Conservation (phyloP, 2,888 invertebrate genomes). For the Pherbina coryleti region DNA sequence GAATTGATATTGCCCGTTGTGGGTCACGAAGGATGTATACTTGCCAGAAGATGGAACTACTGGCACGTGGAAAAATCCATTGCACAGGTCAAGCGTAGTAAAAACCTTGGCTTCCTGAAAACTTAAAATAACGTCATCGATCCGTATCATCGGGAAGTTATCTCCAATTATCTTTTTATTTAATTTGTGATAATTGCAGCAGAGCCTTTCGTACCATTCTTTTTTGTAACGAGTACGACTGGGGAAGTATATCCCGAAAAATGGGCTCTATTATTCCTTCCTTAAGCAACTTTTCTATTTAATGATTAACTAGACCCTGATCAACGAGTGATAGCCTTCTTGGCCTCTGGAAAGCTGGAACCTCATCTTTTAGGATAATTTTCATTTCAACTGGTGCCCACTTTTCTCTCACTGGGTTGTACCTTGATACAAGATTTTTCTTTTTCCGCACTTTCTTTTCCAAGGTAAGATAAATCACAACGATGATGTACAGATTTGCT, state of each 20-base stretch:
- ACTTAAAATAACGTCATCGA: slow-evolving; percentile 43
- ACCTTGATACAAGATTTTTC: no score
- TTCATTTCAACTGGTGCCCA: no score
- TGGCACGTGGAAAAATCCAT: slow-evolving; percentile 52
- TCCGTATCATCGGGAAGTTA: no score
- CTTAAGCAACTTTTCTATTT: slow-evolving; percentile 23
- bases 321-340: slow-evolving; percentile 10
- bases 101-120: slow-evolving; percentile 48
- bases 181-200: slow-evolving; percentile 47
- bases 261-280: slow-evolving; percentile 27
- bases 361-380: slow-evolving; percentile 3
- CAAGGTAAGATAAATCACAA: no score
- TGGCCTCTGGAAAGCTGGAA: slow-evolving; percentile 14
- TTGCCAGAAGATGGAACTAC: slow-evolving; percentile 48
- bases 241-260: slow-evolving; percentile 20
- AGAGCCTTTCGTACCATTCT: slow-evolving; percentile 36
- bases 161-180: slow-evolving; percentile 47
- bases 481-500: no score
- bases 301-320: slow-evolving; percentile 15
- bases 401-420: no score
- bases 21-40: slow-evolving; percentile 52
- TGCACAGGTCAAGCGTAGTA: slow-evolving; percentile 48
- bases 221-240: no score
- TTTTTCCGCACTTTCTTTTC: no score
- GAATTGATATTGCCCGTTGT: slow-evolving; percentile 51